Conservation (phyloP, 1,140 invertebrate genomes). For the Conus betulinus region DNA sequence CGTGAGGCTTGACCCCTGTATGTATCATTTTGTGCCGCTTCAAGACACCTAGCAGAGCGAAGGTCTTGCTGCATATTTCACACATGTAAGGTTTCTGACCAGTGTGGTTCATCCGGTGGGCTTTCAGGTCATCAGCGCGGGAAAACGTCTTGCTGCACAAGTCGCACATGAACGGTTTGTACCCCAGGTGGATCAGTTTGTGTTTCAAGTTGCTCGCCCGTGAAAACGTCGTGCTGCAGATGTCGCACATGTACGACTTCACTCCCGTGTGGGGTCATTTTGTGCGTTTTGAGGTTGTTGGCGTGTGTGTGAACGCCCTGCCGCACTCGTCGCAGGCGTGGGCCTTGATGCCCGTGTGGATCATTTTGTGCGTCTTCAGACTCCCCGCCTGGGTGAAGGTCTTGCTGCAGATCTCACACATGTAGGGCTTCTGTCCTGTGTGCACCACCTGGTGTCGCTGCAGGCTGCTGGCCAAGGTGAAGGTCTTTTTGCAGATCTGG, state of each 20-base stretch:
- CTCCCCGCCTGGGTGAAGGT: neutral
- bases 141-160: conserved; percentile 22
- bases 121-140: neutral
- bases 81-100: conserved; percentile 13
- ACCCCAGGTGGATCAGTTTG: conserved; percentile 22
- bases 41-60: neutral
- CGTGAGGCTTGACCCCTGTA: neutral
- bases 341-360: conserved; percentile 33
- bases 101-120: neutral
- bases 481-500: neutral
- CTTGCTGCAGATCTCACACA: conserved; percentile 36
- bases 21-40: conserved; percentile 11
- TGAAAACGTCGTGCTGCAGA: conserved; percentile 7
- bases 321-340: conserved; percentile 20
- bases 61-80: conserved; percentile 8
- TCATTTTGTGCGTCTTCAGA: conserved; percentile 22
- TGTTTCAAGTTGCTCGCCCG: conserved; percentile 19
- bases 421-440: conserved; percentile 29
- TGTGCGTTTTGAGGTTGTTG: conserved; percentile 23
- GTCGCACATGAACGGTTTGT: conserved; percentile 28
- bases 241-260: conserved; percentile 26
- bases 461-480: neutral
- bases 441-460: conserved; percentile 16
- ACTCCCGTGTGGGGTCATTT: conserved; percentile 31
- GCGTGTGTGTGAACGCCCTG: conserved; percentile 23